These are phyloP conservation scores for Ruditapes philippinarum DNA, from an alignment of 1,140 invertebrate species.

Conservation along the genomic window DNA sequence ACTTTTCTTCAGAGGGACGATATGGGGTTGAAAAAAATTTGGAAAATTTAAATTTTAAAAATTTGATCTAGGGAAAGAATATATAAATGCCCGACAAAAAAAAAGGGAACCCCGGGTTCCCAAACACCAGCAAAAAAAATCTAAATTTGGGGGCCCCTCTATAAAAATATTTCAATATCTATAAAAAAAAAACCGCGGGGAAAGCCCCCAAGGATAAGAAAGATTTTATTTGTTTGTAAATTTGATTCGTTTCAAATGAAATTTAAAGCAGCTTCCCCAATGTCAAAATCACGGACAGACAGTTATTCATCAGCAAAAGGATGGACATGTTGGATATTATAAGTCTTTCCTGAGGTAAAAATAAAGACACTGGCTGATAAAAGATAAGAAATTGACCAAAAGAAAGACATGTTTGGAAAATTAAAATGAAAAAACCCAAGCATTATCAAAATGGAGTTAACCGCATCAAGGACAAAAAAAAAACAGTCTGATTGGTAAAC, in stretches of 20 bases:
- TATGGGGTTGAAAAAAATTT: neutral
- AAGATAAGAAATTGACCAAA: neutral
- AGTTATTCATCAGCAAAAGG: constrained; percentile 40
- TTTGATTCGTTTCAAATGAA: constrained; percentile 54
- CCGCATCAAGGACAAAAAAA: neutral
- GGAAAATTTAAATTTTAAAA: constrained; percentile 41
- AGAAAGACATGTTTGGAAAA: neutral
- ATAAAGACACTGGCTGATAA: neutral
- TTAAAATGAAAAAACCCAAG: neutral
- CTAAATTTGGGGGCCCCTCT: constrained; percentile 27
- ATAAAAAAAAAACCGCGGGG: neutral
- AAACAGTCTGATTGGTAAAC: neutral
- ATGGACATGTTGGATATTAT: constrained; percentile 46
- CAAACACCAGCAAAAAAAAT: constrained; percentile 19
- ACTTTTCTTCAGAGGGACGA: neutral
- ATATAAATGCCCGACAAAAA: constrained; percentile 25
- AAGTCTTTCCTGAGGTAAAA: neutral
- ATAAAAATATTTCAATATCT: neutral
- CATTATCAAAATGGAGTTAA: neutral
- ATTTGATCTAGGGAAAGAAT: constrained; percentile 62
- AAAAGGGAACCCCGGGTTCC: constrained; percentile 26
- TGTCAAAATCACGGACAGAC: constrained; percentile 45
- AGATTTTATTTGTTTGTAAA: constrained; percentile 25
- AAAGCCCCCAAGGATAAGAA: neutral
- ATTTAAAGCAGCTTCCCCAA: constrained; percentile 16